Evolutionary conservation across 2,797 vertebrate species (phyloP).

Genomic region (Tiaroga cobitis): DNA sequence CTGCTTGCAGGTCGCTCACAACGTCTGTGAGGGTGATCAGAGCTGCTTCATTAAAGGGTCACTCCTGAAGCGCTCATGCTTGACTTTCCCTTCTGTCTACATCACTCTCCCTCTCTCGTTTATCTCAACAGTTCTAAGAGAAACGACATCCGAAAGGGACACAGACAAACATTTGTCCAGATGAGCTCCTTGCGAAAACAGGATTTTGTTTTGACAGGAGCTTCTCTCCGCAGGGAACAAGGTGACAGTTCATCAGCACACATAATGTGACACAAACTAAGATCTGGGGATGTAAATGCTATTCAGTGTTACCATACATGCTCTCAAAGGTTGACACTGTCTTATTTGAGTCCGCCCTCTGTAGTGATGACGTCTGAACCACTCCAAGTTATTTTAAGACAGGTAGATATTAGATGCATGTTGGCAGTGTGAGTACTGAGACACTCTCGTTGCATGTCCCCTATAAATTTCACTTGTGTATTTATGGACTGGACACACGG

Average conservation of each 20-base stretch:
- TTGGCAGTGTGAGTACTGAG: background rate
- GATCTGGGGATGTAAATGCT: conserved; percentile 12
- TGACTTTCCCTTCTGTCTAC: conserved; percentile 30
- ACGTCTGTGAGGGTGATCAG: conserved; percentile 30
- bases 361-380: conserved; percentile 1
- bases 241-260: conserved; percentile 29
- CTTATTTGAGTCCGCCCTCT: background rate
- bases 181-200: conserved; percentile 8
- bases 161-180: conserved; percentile 40
- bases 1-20: background rate
- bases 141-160: background rate
- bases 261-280: conserved; percentile 17
- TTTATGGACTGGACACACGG: background rate
- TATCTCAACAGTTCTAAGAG: conserved; percentile 9
- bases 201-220: conserved; percentile 43
- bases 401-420: background rate
- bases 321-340: background rate
- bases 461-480: background rate
- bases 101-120: conserved; percentile 31
- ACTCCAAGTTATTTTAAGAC: conserved; percentile 15
- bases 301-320: conserved; percentile 8
- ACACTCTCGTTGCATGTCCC: background rate
- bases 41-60: background rate
- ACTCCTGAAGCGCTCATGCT: conserved; percentile 8
- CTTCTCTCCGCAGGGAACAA: conserved; percentile 26